Evolutionary conservation across 2,797 vertebrate genomes (phyloP), one percentile per base, ranked within the genome.

Genomic region (Orestias chungarensis): DNA sequence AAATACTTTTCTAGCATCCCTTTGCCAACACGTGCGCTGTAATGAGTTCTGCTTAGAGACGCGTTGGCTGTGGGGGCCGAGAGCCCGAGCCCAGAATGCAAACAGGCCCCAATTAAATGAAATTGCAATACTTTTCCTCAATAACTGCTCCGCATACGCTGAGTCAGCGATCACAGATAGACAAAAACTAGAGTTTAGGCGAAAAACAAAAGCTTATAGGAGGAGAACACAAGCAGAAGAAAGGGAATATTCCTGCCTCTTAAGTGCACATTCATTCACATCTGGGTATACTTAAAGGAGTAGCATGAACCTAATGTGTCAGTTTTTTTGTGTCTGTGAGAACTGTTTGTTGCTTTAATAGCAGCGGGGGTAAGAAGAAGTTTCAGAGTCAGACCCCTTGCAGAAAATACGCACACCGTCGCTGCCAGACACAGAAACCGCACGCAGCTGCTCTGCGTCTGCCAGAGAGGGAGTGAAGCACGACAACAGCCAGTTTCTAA

Each of bases 261-360:
- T 38, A 78, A 73, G n/a, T 68, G 54, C 74, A 59, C 72, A 81
- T 71, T 78, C 64, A 64, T 82, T 82, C 27, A 57, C 91, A 94
- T 93, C 91, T 94, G 93, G 91, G 88, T 91, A 87, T 86, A 91
- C 82, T 93, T 93, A 93, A 91, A 91, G 87, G 78, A 85, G 84
- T 66, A 92, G 86, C 89, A 75, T 79, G 73, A 59, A 57, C 70
- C 82, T 82, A 89, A 84, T 86, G 82, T 82, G 71, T 54, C 40
- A n/a, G n/a, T 73, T 74, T 80, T 68, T 84, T 74, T 77, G 79
- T 78, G 70, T 46, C 74, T 77, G 79, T 78, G 70, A 42, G 76
- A 71, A 64, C 71, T 83, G 84, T 83, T 86, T 83, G 81, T 55
- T 81, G 88, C 88, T 93, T 92, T 93, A 85, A 92, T 91, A 90